A percentile compares a stretch with the other conserved stretches of the same genome.
These are phyloP conservation scores for Gasterosteus nipponicus DNA, from an alignment of 2,113 vertebrate species.

Conservation along the genomic window DNA sequence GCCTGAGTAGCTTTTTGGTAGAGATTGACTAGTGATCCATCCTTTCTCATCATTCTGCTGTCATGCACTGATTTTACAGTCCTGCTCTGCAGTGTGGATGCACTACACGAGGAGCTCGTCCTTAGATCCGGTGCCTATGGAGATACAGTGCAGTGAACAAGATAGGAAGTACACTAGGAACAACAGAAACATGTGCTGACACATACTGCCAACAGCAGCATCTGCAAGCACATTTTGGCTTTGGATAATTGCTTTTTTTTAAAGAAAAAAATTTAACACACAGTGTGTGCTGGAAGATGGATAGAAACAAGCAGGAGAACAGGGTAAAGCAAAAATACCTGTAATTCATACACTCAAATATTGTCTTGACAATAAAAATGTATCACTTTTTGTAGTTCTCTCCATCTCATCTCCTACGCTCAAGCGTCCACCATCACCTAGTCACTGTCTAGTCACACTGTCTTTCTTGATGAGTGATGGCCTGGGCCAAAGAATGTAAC, in stretches of 20 bases:
- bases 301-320: not conserved
- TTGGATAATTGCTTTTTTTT: not conserved
- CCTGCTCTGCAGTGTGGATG: constrained; percentile 3
- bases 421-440: constrained; percentile 4
- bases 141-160: not conserved
- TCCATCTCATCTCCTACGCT: constrained; percentile 9
- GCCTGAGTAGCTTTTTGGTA: not conserved
- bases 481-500: constrained; percentile 36
- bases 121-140: not conserved
- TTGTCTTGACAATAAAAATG: not conserved
- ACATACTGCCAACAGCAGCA: not conserved
- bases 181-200: not conserved
- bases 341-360: not conserved
- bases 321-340: not conserved
- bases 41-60: not conserved
- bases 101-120: not conserved
- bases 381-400: constrained; percentile 18
- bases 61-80: constrained; percentile 7
- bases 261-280: not conserved
- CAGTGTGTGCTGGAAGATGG: not conserved
- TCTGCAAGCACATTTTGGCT: not conserved
- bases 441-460: not conserved
- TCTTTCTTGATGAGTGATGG: constrained; percentile 58
- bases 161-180: not conserved
- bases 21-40: constrained; percentile 2